These are phyloP conservation scores for Ifrita kowaldi DNA, from an alignment of 2,113 vertebrate species.

Conservation along the genomic window DNA sequence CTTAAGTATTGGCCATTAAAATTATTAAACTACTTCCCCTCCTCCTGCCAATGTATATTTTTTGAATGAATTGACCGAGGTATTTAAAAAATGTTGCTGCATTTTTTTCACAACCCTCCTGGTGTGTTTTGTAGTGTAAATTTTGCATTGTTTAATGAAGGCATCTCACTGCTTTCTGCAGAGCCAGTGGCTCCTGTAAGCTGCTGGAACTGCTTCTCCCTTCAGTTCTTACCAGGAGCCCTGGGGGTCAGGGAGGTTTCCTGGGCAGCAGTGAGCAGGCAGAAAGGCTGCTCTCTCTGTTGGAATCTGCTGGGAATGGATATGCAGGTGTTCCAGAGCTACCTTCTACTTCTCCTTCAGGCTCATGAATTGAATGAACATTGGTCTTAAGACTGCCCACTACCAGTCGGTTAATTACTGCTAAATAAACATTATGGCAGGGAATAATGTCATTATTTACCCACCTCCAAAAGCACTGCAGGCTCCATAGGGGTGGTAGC, in stretches of 20 bases:
- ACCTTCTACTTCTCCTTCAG: neutral
- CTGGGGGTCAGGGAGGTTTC: neutral
- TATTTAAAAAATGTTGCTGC: neutral
- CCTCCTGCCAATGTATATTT: conserved; percentile 30
- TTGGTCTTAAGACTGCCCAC: neutral
- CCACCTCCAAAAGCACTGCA: neutral
- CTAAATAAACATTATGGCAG: neutral
- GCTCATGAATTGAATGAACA: neutral
- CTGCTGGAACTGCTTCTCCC: neutral
- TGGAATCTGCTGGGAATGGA: neutral
- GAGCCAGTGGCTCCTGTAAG: neutral
- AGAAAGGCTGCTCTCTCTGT: neutral
- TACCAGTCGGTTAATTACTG: neutral
- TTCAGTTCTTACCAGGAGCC: neutral
- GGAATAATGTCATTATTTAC: neutral
- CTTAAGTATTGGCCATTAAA: conserved; percentile 57
- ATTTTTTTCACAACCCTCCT: neutral
- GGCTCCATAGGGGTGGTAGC: neutral
- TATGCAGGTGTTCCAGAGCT: neutral
- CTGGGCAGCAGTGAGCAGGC: neutral
- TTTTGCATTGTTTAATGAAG: neutral
- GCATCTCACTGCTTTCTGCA: neutral
- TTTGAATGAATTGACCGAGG: conserved; percentile 10
- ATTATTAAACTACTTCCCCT: conserved; percentile 56
- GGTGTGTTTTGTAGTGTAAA: neutral